phyloP scores from a whole-genome alignment of 1,140 invertebrate genomes.

The Drosophila bocqueti region DNA sequence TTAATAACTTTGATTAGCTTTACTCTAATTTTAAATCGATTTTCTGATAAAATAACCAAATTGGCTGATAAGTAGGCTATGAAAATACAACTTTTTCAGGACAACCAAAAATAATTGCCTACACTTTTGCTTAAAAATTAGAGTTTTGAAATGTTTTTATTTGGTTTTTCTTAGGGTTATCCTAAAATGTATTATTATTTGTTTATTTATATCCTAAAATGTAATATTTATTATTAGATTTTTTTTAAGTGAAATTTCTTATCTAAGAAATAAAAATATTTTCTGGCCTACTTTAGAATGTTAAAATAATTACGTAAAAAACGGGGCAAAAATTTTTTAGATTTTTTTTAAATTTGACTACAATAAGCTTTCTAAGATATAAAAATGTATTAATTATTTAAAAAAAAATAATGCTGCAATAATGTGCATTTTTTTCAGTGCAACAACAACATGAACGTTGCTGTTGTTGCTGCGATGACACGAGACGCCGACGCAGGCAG shows the following conservation, averaged over 20 bases:
- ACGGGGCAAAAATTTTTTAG: not conserved
- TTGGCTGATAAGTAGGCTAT: not conserved
- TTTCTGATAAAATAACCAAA: not conserved
- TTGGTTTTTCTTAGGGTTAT: not conserved
- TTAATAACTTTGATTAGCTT: not conserved
- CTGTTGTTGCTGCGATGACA: slow-evolving; percentile 53
- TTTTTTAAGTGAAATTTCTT: no score
- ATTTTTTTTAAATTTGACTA: not conserved
- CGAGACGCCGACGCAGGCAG: slow-evolving; percentile 43
- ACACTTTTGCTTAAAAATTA: not conserved
- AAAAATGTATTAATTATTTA: not conserved
- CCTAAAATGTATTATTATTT: no score
- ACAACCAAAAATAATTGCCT: not conserved
- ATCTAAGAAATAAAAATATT: no score
- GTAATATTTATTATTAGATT: no score
- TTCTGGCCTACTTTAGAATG: no score
- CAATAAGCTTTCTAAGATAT: no score
- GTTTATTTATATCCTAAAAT: no score
- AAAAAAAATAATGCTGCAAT: not conserved
- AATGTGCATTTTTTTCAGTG: slow-evolving; percentile 4
- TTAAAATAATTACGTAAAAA: not conserved
- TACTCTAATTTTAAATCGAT: not conserved
- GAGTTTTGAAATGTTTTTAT: not conserved
- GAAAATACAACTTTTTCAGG: not conserved
- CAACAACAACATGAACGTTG: slow-evolving; percentile 42